Evolutionary conservation across 2,113 vertebrate species (phyloP).

Genomic region (Albula goreensis): DNA sequence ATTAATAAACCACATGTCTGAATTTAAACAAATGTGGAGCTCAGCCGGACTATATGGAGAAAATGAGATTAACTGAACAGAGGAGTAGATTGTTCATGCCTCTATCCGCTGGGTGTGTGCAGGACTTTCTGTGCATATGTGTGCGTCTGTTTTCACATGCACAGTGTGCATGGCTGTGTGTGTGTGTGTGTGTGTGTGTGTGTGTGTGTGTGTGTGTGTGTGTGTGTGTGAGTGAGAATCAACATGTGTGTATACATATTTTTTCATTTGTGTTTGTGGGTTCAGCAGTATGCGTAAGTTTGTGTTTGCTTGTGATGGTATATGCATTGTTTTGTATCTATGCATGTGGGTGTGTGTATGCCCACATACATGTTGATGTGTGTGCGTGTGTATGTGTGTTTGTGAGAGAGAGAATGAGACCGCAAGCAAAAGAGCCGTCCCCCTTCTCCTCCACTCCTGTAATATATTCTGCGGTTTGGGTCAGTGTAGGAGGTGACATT

Average conservation of each 20-base stretch:
- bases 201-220: constrained; percentile 24
- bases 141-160: background rate
- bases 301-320: constrained; percentile 21
- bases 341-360: background rate
- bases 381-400: constrained; percentile 45
- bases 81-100: constrained; percentile 1
- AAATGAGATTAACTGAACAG: background rate
- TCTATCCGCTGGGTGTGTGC: constrained; percentile 26
- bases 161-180: constrained; percentile 26
- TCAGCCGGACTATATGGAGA: background rate
- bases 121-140: constrained; percentile 29
- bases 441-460: background rate
- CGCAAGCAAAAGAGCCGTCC: background rate
- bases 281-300: constrained; percentile 15
- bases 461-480: constrained; percentile 34
- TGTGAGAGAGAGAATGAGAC: background rate
- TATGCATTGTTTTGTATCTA: no score
- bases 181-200: no score
- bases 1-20: constrained; percentile 38
- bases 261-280: background rate
- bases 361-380: background rate
- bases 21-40: background rate
- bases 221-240: constrained; percentile 36
- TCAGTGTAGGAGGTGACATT: constrained; percentile 71
- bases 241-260: background rate